Percentiles rank a stretch among this genome's conserved stretches.
phyloP scores from a whole-genome alignment of 37 sponge, comb jelly and placozoan genomes.

The Cliona cf. orientalis region DNA sequence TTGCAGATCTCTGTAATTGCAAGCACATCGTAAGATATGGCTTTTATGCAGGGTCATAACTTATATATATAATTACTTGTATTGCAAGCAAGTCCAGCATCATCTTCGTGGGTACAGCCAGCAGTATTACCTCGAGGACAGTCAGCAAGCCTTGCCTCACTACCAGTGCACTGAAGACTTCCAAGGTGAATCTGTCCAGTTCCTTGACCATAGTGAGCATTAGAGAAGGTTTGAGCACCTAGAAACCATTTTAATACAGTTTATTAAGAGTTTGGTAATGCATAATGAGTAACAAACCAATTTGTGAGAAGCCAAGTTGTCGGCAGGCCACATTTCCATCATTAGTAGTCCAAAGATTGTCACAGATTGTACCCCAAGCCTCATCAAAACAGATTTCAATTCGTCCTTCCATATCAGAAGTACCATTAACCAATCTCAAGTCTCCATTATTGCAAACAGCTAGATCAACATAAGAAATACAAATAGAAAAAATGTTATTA shows the following conservation, averaged over 20 bases:
- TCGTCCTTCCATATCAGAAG: constrained; percentile 17
- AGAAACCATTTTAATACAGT: too few relatives aligned
- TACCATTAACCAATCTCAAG: constrained; percentile 19
- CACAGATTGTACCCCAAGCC: constrained; percentile 57
- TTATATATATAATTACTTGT: not conserved
- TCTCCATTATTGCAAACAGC: constrained; percentile 19
- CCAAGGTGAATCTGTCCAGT: constrained; percentile 8
- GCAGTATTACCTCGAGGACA: not conserved
- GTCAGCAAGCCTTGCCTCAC: not conserved
- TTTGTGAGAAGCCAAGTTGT: constrained; percentile 28
- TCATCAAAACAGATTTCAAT: constrained; percentile 36
- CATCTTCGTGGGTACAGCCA: constrained; percentile 12
- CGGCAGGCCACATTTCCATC: constrained; percentile 47
- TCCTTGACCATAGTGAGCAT: constrained; percentile 6
- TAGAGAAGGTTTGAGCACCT: too few relatives aligned
- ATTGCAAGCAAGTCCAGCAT: constrained; percentile 26
- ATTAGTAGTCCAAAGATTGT: constrained; percentile 17
- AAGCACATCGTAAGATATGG: not conserved
- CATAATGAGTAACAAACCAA: not conserved
- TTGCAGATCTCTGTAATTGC: not conserved
- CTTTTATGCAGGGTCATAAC: not conserved
- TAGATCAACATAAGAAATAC: not conserved
- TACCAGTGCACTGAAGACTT: constrained; percentile 29
- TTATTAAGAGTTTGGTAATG: too few relatives aligned
- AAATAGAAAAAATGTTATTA: not conserved